Evolutionary conservation across 2,113 vertebrate species (phyloP).

Genomic region (Micronycteris hirsuta): DNA sequence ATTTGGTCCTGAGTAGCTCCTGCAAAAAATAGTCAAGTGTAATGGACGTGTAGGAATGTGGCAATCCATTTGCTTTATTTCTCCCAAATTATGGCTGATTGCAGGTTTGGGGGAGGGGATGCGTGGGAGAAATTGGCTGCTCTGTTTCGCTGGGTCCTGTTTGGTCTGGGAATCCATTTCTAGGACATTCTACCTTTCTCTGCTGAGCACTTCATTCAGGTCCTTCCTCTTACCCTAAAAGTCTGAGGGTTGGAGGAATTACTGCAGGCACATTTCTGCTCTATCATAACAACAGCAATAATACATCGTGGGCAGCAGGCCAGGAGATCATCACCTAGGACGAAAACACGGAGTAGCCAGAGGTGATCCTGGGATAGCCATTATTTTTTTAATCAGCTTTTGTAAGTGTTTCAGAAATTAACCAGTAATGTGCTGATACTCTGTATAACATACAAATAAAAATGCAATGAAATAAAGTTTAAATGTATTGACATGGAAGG

Average conservation of each 20-base stretch:
- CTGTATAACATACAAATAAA: neutral
- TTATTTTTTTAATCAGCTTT: constrained; percentile 51
- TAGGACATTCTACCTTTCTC: constrained; percentile 74
- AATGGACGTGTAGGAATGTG: constrained; percentile 77
- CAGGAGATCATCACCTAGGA: constrained; percentile 74
- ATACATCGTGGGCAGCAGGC: constrained; percentile 68
- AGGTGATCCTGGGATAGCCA: constrained; percentile 70
- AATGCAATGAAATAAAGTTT: neutral
- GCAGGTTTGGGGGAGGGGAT: constrained; percentile 71
- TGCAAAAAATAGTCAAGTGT: constrained; percentile 75
- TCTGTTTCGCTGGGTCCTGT: constrained; percentile 64
- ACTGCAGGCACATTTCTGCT: constrained; percentile 72
- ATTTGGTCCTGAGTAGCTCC: constrained; percentile 78
- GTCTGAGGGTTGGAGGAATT: constrained; percentile 76
- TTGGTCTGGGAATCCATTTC: constrained; percentile 74
- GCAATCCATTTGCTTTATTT: constrained; percentile 78
- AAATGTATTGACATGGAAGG: neutral
- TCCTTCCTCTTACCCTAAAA: constrained; percentile 70
- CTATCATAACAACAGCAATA: constrained; percentile 72
- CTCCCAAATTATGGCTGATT: constrained; percentile 78
- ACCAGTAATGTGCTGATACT: neutral
- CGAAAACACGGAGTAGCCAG: constrained; percentile 68
- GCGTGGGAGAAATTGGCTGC: constrained; percentile 72
- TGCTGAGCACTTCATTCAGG: constrained; percentile 70
- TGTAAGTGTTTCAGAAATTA: constrained; percentile 42